phyloP scores from a whole-genome alignment of 2,797 vertebrate genomes.

The Oreochromis mossambicus region DNA sequence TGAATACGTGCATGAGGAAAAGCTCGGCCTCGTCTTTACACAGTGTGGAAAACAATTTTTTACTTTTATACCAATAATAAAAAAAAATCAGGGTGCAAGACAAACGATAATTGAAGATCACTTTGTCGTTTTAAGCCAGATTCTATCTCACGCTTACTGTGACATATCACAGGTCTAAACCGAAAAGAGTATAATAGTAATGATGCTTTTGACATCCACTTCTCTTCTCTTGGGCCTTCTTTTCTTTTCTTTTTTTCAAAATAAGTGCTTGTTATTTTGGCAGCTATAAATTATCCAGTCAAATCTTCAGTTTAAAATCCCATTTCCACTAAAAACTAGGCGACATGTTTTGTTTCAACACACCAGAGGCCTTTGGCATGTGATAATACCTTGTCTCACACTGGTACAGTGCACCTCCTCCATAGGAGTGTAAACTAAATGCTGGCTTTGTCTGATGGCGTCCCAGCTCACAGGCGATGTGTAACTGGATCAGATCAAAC shows the following conservation, averaged over 20 bases:
- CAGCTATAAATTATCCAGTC: constrained; percentile 51
- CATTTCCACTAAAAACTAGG: constrained; percentile 26
- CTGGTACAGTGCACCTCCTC: constrained; percentile 28
- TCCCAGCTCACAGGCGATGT: constrained; percentile 4
- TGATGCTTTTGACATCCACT: constrained; percentile 32
- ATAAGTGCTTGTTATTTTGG: constrained; percentile 58
- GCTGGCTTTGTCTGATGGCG: constrained; percentile 34
- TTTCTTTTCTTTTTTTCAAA: background rate
- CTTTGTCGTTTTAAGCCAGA: background rate
- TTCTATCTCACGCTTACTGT: background rate
- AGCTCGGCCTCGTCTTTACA: background rate
- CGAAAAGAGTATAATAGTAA: constrained; percentile 1
- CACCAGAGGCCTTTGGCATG: constrained; percentile 50
- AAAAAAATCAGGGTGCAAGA: background rate
- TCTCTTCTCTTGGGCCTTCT: background rate
- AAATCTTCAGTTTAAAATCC: constrained; percentile 28
- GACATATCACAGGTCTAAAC: background rate
- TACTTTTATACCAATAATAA: background rate
- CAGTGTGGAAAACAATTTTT: background rate
- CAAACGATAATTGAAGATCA: background rate
- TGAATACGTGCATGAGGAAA: background rate
- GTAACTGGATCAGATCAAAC: constrained; percentile 40
- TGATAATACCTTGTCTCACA: constrained; percentile 42
- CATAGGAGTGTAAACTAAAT: constrained; percentile 44
- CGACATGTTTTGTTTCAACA: constrained; percentile 44